These are phyloP conservation scores for Eupeodes corollae DNA, from an alignment of 1,140 invertebrate species.

Conservation along the genomic window DNA sequence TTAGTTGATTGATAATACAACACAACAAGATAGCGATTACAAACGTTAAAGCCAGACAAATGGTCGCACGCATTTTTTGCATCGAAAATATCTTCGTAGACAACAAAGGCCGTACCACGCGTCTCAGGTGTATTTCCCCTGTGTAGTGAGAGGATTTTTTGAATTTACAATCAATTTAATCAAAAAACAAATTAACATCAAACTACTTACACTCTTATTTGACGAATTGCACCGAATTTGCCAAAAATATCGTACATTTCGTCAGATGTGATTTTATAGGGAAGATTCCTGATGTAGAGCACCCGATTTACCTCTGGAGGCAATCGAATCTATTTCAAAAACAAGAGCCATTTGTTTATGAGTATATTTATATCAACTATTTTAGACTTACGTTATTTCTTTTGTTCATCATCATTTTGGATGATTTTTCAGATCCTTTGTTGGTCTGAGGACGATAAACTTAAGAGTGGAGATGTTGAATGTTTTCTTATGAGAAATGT, in stretches of 20 bases:
- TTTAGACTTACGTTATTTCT: constrained; percentile 32
- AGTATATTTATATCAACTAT: constrained; percentile 5
- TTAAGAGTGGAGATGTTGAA: too few species aligned
- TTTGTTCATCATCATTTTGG: constrained; percentile 22
- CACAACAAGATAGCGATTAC: constrained; percentile 95
- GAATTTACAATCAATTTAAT: too few species aligned
- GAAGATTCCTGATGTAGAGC: constrained; percentile 92
- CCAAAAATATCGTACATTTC: constrained; percentile 99
- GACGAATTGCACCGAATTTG: constrained; percentile 97
- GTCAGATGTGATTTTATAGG: constrained; percentile 99
- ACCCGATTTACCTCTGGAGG: constrained; percentile 98
- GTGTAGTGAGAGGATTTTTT: too few species aligned
- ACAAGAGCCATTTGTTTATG: constrained; percentile 3
- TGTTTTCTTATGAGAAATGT: too few species aligned
- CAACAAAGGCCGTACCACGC: constrained; percentile 96
- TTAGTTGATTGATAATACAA: constrained; percentile 92
- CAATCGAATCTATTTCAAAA: constrained; percentile 65
- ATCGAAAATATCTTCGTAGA: constrained; percentile 99
- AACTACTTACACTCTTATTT: constrained; percentile 89
- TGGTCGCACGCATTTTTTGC: constrained; percentile 99
- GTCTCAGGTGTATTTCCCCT: constrained; percentile 97
- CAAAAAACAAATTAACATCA: neutral
- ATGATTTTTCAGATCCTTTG: too few species aligned
- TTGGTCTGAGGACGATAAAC: too few species aligned
- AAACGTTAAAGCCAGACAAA: constrained; percentile 97